phyloP scores from a whole-genome alignment of 2,113 vertebrate species.

The Hippolais icterina region DNA sequence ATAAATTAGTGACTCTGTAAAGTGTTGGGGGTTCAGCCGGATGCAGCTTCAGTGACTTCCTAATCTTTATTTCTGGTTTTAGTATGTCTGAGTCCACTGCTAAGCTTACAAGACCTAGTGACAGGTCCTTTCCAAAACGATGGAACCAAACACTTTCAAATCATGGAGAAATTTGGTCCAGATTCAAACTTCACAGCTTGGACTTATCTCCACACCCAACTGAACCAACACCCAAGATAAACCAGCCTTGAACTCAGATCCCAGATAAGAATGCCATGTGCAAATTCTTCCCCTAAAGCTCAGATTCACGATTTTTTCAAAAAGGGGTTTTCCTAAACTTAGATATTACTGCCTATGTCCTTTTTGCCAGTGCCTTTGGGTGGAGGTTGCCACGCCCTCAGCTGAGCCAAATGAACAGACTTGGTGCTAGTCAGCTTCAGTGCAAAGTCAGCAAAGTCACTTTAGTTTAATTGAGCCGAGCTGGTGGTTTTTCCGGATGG shows the following conservation, averaged over 20 bases:
- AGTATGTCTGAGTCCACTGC: background rate
- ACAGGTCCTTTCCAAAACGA: background rate
- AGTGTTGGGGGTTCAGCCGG: background rate
- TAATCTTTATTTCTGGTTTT: background rate
- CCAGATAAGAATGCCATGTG: background rate
- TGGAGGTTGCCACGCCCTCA: background rate
- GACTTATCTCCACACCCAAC: background rate
- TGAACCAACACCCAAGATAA: slow-evolving; percentile 15
- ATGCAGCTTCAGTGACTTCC: background rate
- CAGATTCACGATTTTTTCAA: background rate
- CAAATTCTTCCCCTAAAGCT: background rate
- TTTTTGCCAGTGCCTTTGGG: background rate
- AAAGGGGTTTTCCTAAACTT: background rate
- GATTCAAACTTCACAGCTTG: slow-evolving; percentile 30
- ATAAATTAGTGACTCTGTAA: background rate
- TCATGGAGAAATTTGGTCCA: background rate
- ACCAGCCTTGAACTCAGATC: slow-evolving; percentile 26
- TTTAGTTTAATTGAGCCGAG: background rate
- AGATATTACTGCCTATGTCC: background rate
- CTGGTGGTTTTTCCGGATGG: fast-evolving
- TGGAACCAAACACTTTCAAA: background rate
- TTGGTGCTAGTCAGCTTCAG: background rate
- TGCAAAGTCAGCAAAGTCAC: background rate
- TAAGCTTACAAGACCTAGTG: background rate
- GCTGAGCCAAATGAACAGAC: fast-evolving